Conservation (phyloP, 2,113 vertebrate genomes). For the Aythya baeri region DNA sequence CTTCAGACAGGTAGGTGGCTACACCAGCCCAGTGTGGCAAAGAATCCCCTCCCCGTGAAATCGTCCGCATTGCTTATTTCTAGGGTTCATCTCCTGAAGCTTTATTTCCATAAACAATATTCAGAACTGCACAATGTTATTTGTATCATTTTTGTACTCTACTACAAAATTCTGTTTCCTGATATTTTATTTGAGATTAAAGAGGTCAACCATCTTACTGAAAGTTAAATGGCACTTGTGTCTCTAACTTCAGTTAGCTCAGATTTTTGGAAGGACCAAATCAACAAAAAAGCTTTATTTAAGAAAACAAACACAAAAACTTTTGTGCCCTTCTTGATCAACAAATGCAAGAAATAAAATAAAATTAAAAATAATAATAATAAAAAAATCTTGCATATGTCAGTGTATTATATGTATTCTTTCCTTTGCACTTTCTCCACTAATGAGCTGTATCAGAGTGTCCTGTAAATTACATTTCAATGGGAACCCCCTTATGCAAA, state of each 20-base stretch:
- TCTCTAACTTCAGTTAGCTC: background rate
- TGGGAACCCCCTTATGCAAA: no score
- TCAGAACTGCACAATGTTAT: background rate
- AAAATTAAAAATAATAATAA: background rate
- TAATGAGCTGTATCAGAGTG: no score
- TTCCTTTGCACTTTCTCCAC: no score
- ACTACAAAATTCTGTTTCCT: background rate
- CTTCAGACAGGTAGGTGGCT: background rate
- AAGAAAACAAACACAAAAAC: background rate
- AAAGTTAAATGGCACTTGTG: background rate
- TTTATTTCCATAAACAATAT: background rate
- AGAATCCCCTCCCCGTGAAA: background rate
- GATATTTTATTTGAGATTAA: background rate
- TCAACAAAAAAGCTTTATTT: background rate
- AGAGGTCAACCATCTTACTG: background rate
- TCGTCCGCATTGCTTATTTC: background rate
- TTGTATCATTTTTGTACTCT: background rate
- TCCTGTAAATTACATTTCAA: no score
- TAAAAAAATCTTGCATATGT: no score
- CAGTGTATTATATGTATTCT: no score
- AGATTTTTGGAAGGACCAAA: background rate
- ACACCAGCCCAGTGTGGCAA: background rate
- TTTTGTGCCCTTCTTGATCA: background rate
- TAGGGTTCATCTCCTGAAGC: background rate
- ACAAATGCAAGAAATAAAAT: background rate